A percentile compares a stretch with the other conserved stretches of the same genome.
Conservation (phyloP, 2,888 invertebrate species). For the Pemphredon lugubris region DNA sequence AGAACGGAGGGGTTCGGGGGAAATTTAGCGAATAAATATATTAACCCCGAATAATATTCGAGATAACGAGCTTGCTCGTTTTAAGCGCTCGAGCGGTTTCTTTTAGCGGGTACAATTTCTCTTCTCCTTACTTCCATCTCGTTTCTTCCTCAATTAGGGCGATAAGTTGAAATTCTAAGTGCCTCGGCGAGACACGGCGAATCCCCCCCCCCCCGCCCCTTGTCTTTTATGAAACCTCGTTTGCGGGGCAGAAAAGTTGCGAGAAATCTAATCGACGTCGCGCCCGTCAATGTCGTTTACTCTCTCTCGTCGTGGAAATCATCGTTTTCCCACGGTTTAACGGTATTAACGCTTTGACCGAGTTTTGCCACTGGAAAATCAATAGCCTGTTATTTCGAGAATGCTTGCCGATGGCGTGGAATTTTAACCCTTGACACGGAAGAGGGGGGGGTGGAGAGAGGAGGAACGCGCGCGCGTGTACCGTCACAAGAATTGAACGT, state of each 20-base stretch:
- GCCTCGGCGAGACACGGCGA: no score
- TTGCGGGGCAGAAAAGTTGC: no score
- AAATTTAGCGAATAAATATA: constrained; percentile 7
- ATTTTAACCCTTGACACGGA: not conserved
- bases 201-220: no score
- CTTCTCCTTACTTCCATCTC: no score
- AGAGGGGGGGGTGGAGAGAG: no score
- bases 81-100: not conserved
- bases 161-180: not conserved
- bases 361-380: constrained; percentile 2
- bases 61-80: constrained; percentile 5
- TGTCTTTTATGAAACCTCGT: no score
- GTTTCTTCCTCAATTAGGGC: not conserved
- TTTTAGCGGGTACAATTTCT: not conserved
- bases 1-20: not conserved
- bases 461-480: no score
- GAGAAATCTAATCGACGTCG: no score
- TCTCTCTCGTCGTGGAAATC: not conserved
- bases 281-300: not conserved
- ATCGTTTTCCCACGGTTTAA: not conserved
- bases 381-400: constrained; percentile 3
- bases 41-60: not conserved
- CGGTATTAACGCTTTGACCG: not conserved
- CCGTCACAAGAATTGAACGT: no score
- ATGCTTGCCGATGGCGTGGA: not conserved